Conservation (phyloP, 1,140 invertebrate species). For the Varroa destructor region DNA sequence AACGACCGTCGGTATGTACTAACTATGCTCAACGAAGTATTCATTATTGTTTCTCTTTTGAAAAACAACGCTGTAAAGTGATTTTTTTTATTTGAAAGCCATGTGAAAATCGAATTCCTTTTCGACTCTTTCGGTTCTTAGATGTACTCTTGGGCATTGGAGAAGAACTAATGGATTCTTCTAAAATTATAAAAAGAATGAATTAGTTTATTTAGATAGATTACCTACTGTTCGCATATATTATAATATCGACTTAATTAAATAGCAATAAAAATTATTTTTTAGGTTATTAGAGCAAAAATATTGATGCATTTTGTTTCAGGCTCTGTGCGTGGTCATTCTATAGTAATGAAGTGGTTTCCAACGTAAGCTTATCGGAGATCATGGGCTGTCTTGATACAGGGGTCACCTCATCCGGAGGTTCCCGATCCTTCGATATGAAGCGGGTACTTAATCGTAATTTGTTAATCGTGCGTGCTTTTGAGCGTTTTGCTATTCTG, state of each 20-base stretch:
- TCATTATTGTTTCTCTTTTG: background rate
- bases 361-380: conserved; percentile 11
- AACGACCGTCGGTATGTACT: conserved; percentile 1
- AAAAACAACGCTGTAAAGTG: background rate
- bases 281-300: too few species aligned
- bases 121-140: too few species aligned
- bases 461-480: background rate
- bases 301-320: background rate
- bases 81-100: background rate
- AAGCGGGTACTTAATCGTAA: conserved; percentile 11
- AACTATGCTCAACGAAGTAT: background rate
- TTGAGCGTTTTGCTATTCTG: conserved; percentile 12
- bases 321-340: conserved; percentile 16
- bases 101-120: too few species aligned
- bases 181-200: too few species aligned
- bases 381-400: conserved; percentile 10
- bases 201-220: too few species aligned
- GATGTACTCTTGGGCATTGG: too few species aligned
- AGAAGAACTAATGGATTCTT: too few species aligned
- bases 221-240: too few species aligned
- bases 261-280: too few species aligned
- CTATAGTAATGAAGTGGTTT: background rate
- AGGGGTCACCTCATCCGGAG: background rate
- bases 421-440: background rate
- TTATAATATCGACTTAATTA: too few species aligned